phyloP scores from a whole-genome alignment of 2,797 vertebrate species.

The Leucoraja ocellata region DNA sequence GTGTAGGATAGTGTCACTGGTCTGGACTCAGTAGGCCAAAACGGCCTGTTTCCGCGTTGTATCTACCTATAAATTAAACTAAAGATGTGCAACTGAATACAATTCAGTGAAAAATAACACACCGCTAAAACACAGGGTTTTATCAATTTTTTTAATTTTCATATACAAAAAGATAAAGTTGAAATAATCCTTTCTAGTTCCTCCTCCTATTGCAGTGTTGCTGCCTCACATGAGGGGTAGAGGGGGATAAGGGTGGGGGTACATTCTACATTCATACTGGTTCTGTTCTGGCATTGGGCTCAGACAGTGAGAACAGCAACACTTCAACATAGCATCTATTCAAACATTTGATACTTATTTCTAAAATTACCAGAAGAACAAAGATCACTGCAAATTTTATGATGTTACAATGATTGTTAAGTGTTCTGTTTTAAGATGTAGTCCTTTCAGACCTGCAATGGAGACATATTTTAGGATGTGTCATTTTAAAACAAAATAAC shows the following conservation, averaged over 20 bases:
- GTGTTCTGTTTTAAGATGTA: slow-evolving; percentile 53
- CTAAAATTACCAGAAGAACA: slow-evolving; percentile 84
- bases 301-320: slow-evolving; percentile 65
- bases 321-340: slow-evolving; percentile 71
- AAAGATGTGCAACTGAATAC: too few relatives aligned
- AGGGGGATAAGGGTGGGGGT: slow-evolving; percentile 48
- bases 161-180: slow-evolving; percentile 92
- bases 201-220: slow-evolving; percentile 67
- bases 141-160: slow-evolving; percentile 74
- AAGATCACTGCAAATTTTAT: slow-evolving; percentile 76
- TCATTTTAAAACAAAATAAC: slow-evolving; percentile 55
- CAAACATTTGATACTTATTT: slow-evolving; percentile 70
- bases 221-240: slow-evolving; percentile 53
- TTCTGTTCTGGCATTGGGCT: slow-evolving; percentile 74
- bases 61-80: too few relatives aligned
- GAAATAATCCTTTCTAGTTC: slow-evolving; percentile 74
- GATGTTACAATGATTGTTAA: slow-evolving; percentile 72
- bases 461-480: slow-evolving; percentile 63
- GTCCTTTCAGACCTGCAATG: slow-evolving; percentile 67
- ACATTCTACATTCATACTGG: slow-evolving; percentile 83
- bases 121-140: slow-evolving; percentile 41
- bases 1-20: too few relatives aligned
- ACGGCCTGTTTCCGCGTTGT: too few relatives aligned
- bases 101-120: neutral
- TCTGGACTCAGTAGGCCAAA: too few relatives aligned